Conservation (phyloP, 2,797 vertebrate species). For the Gadopsis marmoratus region DNA sequence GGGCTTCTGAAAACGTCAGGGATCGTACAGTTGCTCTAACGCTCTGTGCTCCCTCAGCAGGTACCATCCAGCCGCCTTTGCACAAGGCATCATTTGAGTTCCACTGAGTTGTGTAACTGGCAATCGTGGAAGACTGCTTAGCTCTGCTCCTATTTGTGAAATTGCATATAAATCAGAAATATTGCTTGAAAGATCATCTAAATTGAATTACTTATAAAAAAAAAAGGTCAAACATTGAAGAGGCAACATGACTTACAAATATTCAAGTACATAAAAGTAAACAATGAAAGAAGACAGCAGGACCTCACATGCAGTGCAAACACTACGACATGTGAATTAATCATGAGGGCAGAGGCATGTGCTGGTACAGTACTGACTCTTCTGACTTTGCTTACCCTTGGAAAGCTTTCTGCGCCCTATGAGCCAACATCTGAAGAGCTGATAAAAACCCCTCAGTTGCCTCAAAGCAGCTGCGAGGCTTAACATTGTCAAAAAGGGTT, state of each 20-base stretch:
- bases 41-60: neutral
- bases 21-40: neutral
- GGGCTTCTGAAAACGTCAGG: neutral
- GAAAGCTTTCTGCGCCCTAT: slow-evolving; percentile 85
- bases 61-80: neutral
- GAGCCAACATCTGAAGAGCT: slow-evolving; percentile 90
- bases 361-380: slow-evolving; percentile 84
- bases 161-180: neutral
- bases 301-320: slow-evolving; percentile 22
- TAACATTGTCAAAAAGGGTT: slow-evolving; percentile 91
- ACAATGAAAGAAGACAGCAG: neutral
- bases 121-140: neutral
- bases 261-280: neutral
- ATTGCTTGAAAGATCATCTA: neutral
- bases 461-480: slow-evolving; percentile 88
- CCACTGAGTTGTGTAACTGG: neutral
- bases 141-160: neutral
- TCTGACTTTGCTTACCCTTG: slow-evolving; percentile 91
- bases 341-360: slow-evolving; percentile 65
- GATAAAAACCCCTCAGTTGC: slow-evolving; percentile 87
- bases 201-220: neutral
- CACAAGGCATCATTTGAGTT: neutral
- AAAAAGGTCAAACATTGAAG: neutral
- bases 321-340: slow-evolving; percentile 55
- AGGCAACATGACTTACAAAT: neutral